Conservation (phyloP, 2,888 invertebrate species). For the Dasysyrphus tricinctus region DNA sequence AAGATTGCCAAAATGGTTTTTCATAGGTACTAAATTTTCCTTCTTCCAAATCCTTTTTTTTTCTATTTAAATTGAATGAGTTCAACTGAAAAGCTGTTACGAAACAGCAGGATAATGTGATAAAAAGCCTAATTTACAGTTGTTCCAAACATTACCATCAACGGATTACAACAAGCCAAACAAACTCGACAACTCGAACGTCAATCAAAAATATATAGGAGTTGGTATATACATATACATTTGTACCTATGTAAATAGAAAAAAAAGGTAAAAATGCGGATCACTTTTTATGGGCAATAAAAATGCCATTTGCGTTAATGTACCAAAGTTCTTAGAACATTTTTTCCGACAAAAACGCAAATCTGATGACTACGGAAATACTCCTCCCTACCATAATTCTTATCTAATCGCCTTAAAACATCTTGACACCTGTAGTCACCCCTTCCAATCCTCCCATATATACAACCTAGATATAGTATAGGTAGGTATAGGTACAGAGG, state of each 20-base stretch:
- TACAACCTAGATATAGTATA: neutral
- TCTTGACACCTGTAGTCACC: slow-evolving; percentile 81
- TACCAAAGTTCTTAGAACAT: slow-evolving; percentile 52
- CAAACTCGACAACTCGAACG: slow-evolving; percentile 77
- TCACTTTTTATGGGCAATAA: slow-evolving; percentile 83
- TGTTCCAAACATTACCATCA: slow-evolving; percentile 28
- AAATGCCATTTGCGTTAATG: slow-evolving; percentile 82
- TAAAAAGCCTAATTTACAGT: slow-evolving; percentile 28
- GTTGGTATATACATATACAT: neutral
- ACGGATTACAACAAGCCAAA: slow-evolving; percentile 39
- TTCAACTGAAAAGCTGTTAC: slow-evolving; percentile 9
- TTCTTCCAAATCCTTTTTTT: no score
- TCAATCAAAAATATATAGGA: slow-evolving; percentile 80
- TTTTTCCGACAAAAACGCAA: slow-evolving; percentile 29
- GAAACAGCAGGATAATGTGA: neutral
- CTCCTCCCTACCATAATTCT: slow-evolving; percentile 78
- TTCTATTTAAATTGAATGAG: neutral
- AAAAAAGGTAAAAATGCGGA: slow-evolving; percentile 57
- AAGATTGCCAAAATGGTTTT: no score
- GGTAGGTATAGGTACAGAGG: neutral
- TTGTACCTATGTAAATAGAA: slow-evolving; percentile 7
- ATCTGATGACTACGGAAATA: slow-evolving; percentile 50
- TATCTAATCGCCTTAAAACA: slow-evolving; percentile 82
- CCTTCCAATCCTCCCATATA: slow-evolving; percentile 5
- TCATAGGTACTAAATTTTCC: no score